These are phyloP conservation scores for Dyspetes luteomarginatus DNA, from an alignment of 2,888 invertebrate genomes.

Conservation along the genomic window DNA sequence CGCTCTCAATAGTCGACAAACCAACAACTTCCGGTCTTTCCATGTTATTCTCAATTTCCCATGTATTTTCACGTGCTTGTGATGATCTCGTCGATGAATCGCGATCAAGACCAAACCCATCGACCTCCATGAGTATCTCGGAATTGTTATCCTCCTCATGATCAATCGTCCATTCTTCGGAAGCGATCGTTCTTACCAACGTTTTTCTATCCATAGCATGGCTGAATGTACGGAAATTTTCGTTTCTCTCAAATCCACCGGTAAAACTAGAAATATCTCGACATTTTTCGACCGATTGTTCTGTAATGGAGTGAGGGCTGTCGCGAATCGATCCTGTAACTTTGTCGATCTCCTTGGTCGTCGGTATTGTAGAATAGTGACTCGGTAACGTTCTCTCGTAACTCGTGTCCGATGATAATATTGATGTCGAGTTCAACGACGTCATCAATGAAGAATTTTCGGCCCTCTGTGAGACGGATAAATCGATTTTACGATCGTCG, in stretches of 20 bases:
- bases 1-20: not conserved
- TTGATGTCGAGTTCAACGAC: conserved; percentile 69
- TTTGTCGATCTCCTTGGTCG: not conserved
- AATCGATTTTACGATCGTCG: too few species aligned
- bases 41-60: conserved; percentile 5
- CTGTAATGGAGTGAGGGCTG: not conserved
- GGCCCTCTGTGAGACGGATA: too few species aligned
- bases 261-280: conserved; percentile 3
- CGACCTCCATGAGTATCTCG: conserved; percentile 62
- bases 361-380: not conserved
- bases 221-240: conserved; percentile 22
- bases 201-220: not conserved
- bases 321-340: not conserved
- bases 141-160: conserved; percentile 60
- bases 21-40: not conserved
- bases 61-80: conserved; percentile 17
- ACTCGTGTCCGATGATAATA: conserved; percentile 74
- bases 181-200: conserved; percentile 7
- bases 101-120: conserved; percentile 67
- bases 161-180: conserved; percentile 38
- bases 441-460: conserved; percentile 35
- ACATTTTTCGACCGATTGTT: conserved; percentile 21
- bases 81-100: conserved; percentile 51
- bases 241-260: conserved; percentile 4
- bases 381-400: conserved; percentile 59